phyloP scores from a whole-genome alignment of 2,797 vertebrate genomes.

The Sciurus vulgaris region DNA sequence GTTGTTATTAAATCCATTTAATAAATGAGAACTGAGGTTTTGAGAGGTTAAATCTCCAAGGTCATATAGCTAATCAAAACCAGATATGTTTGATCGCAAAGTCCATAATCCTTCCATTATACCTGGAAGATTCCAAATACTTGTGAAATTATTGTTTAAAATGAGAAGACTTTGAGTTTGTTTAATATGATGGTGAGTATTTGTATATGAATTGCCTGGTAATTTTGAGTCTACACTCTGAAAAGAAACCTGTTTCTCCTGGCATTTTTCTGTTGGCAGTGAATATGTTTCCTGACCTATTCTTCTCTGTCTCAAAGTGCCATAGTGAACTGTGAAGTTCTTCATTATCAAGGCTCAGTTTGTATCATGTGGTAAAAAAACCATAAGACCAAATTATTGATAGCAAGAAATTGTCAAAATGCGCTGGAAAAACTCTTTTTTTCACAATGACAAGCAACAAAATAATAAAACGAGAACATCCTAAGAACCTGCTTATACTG shows the following conservation, averaged over 20 bases:
- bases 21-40: slow-evolving; percentile 78
- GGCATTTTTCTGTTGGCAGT: background rate
- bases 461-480: slow-evolving; percentile 10
- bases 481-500: background rate
- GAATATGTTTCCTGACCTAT: background rate
- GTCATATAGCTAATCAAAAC: slow-evolving; percentile 78
- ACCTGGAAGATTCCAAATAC: slow-evolving; percentile 71
- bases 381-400: background rate
- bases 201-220: slow-evolving; percentile 45
- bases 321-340: background rate
- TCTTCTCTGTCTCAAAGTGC: background rate
- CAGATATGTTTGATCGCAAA: slow-evolving; percentile 71
- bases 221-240: background rate
- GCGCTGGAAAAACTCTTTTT: background rate
- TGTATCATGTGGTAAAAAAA: background rate
- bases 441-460: background rate
- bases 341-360: background rate
- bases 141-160: slow-evolving; percentile 71
- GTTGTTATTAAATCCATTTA: slow-evolving; percentile 79
- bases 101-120: slow-evolving; percentile 72
- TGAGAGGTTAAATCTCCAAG: slow-evolving; percentile 78
- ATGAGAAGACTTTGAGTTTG: slow-evolving; percentile 53
- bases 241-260: background rate
- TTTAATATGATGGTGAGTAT: slow-evolving; percentile 50
- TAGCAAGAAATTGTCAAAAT: background rate